Evolutionary conservation across 2,113 vertebrate genomes (phyloP).

Genomic region (Pelecanoides urinatrix): DNA sequence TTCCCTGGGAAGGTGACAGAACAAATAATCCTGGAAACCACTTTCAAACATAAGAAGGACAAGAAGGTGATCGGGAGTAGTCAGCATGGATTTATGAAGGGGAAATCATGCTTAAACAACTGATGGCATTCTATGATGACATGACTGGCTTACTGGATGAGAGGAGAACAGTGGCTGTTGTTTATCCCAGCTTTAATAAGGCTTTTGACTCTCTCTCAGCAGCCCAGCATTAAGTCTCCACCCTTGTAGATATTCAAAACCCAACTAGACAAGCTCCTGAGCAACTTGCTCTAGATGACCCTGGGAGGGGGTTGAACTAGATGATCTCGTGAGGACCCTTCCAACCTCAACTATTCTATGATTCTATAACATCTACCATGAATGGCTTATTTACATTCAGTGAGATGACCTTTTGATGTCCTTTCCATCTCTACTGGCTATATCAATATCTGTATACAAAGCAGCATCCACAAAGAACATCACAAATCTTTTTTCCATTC

Average conservation of each 20-base stretch:
- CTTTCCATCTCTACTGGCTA: neutral
- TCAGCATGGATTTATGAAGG: neutral
- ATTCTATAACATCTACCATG: neutral
- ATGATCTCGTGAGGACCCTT: neutral
- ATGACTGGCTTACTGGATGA: neutral
- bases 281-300: neutral
- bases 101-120: neutral
- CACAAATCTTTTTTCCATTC: neutral
- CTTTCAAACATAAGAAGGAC: neutral
- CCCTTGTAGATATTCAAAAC: neutral
- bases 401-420: neutral
- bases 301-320: neutral
- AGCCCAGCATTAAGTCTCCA: neutral
- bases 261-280: neutral
- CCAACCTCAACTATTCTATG: neutral
- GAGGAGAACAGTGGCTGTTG: neutral
- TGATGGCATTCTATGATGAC: neutral
- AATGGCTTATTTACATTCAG: neutral
- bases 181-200: neutral
- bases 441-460: neutral
- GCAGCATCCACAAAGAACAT: neutral
- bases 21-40: neutral
- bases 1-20: neutral
- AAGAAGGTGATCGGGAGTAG: neutral
- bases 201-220: neutral